Percentiles rank a stretch among this genome's conserved stretches.
phyloP scores from a whole-genome alignment of 2,113 vertebrate genomes.

The Irena cyanogastra region DNA sequence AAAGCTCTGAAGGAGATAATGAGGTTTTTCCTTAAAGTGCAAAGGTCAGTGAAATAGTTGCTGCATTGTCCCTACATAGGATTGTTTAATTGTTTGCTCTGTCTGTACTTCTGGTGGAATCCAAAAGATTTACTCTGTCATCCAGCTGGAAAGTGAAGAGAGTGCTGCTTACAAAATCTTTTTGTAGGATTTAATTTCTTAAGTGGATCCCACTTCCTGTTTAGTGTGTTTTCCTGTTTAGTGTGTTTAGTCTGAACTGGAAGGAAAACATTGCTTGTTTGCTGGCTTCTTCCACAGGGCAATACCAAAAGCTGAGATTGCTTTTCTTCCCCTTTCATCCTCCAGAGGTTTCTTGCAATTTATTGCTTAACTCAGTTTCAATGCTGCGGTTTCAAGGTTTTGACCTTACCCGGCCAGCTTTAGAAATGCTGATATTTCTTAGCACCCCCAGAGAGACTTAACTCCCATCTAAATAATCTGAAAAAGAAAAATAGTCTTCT shows the following conservation, averaged over 20 bases:
- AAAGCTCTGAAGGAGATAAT: not conserved
- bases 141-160: not conserved
- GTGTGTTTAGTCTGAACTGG: not conserved
- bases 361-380: not conserved
- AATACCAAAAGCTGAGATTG: not conserved
- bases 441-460: not conserved
- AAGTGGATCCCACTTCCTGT: not conserved
- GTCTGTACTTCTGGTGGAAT: not conserved
- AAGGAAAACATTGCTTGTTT: not conserved
- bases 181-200: not conserved
- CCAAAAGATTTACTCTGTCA: not conserved
- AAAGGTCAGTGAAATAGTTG: not conserved
- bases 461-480: not conserved
- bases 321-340: not conserved
- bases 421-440: not conserved
- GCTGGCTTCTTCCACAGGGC: not conserved
- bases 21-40: not conserved
- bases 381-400: not conserved
- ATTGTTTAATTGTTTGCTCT: not conserved
- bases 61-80: accelerated
- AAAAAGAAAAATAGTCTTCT: not conserved
- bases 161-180: not conserved
- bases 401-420: not conserved
- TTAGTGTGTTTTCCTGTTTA: not conserved
- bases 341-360: not conserved